phyloP scores from a whole-genome alignment of 1,140 invertebrate species.

The Episyrphus balteatus region DNA sequence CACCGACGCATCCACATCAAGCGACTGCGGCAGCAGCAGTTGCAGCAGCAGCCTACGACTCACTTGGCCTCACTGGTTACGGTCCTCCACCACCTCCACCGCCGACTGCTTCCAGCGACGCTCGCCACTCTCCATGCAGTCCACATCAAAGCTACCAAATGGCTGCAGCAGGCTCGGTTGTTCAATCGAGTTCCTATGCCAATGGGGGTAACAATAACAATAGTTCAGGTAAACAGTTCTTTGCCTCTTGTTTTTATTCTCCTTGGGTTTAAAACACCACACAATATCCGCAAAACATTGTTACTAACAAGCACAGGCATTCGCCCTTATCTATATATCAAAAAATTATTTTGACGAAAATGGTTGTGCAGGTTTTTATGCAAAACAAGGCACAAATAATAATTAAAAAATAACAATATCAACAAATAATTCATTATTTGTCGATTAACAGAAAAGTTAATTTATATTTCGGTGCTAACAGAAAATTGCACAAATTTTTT shows the following conservation, averaged over 20 bases:
- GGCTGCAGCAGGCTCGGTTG: slow-evolving; percentile 12
- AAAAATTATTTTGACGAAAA: too few species aligned
- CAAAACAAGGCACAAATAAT: too few species aligned
- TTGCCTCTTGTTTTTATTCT: slow-evolving; percentile 33
- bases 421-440: too few species aligned
- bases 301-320: too few species aligned
- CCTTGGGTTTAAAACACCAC: slow-evolving; percentile 22
- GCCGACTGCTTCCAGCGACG: not conserved
- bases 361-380: too few species aligned
- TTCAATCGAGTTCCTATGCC: slow-evolving; percentile 1
- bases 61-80: slow-evolving; percentile 11
- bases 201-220: not conserved
- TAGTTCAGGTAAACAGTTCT: slow-evolving; percentile 19
- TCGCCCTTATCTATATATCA: too few species aligned
- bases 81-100: slow-evolving; percentile 13
- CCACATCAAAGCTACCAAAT: slow-evolving; percentile 25
- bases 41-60: slow-evolving; percentile 12
- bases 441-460: too few species aligned
- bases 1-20: not conserved
- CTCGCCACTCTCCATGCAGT: slow-evolving; percentile 5
- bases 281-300: too few species aligned
- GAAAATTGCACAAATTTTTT: too few species aligned
- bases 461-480: too few species aligned
- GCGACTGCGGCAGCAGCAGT: not conserved
- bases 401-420: too few species aligned